Base-by-base conservation (phyloP, 2,113 vertebrate species). In the Thamnaconus septentrionalis region DNA sequence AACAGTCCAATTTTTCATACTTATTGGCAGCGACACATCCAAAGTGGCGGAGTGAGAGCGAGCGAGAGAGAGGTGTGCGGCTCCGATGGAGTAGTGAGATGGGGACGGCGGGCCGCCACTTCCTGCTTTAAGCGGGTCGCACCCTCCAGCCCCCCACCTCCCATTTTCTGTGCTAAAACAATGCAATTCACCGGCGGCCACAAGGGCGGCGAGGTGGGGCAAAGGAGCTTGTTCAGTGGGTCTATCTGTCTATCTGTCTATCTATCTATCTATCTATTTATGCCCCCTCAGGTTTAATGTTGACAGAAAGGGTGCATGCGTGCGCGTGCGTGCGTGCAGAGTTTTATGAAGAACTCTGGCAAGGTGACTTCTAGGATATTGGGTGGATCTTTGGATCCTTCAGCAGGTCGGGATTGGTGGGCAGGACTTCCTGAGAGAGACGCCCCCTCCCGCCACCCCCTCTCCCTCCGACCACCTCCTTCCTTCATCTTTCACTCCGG, bases 21-120 rank as follows among this genome's bases (percentile, higher is more conserved):
- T 95, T 95, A 96, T 94, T 95, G 84, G 63, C 73, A 77, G 66
- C 95, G 94, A 95, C 89, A 86, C 89, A 92, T 93, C 91, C 89
- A 92, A 94, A 93, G 85, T 73, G 9, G 67, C 82, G 67, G 56
- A 3, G 43, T 3, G 72, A 82, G 72, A 66, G 59, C 47, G 57
- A 49, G 71, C 5, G 43, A 59, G 70, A 72, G 62, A 64, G 68
- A 54, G 39, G 69, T 44, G 3, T 58, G 76, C 49, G 42, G 72
- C 71, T 80, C 46, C 56, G 76, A 68, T 52, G 71, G 69, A 77
- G 72, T 56, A 63, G 59, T 31, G 18, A 31, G 18, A 31, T 31
- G 18, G 18, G 18, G 18, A 31, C 18, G 18, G 18, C 2, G 18
- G 18, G 18, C 18, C 18, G 18, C 18, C 18, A 31, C 18, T 31